Conservation (phyloP, 2,113 vertebrate genomes). For the Pseudorectes ferrugineus region DNA sequence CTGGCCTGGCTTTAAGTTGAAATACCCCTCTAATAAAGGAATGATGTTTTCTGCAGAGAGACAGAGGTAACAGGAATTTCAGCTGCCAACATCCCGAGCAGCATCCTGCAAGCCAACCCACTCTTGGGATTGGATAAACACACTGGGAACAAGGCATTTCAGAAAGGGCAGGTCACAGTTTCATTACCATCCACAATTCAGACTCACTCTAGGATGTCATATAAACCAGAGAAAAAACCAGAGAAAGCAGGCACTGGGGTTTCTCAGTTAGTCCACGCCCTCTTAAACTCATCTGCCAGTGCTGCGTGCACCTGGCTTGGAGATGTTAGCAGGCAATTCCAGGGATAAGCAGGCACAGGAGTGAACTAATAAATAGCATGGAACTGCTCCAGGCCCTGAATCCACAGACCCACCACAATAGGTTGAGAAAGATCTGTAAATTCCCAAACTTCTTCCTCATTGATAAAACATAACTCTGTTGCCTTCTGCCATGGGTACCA, state of each 20-base stretch:
- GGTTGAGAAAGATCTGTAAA: neutral
- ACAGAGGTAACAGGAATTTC: neutral
- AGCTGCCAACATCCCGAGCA: neutral
- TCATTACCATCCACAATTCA: neutral
- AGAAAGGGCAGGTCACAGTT: neutral
- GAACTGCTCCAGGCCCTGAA: neutral
- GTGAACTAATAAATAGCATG: neutral
- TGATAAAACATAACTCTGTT: neutral
- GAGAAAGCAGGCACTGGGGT: neutral
- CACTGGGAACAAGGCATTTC: neutral
- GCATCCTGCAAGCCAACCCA: neutral
- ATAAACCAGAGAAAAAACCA: neutral
- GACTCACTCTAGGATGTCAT: neutral
- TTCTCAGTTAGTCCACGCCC: neutral
- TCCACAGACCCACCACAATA: rapidly evolving
- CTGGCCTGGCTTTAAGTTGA: neutral
- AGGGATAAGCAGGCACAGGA: neutral
- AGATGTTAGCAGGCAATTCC: neutral
- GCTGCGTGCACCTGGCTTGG: neutral
- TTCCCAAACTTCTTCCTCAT: neutral
- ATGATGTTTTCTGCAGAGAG: neutral
- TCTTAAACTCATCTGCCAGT: neutral
- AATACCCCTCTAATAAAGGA: neutral
- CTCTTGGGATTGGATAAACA: neutral
- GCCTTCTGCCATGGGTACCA: neutral